These are phyloP conservation scores for Lithobates sylvaticus DNA, from an alignment of 2,797 vertebrate genomes.

Conservation along the genomic window DNA sequence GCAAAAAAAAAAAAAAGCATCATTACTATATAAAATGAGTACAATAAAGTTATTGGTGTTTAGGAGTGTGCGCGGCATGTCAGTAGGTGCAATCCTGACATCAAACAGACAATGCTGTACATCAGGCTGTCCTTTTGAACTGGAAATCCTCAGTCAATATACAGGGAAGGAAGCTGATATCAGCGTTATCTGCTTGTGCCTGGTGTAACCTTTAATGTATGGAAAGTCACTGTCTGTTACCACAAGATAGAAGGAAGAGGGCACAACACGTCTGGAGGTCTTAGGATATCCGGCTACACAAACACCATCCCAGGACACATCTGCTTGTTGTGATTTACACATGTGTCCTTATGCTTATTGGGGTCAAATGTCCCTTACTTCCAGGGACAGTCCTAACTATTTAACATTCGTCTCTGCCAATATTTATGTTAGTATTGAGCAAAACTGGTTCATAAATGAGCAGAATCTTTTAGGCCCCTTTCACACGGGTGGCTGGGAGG, in stretches of 20 bases:
- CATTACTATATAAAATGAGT: neutral
- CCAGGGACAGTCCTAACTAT: no score
- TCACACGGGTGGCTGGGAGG: no score
- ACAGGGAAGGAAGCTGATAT: constrained; percentile 12
- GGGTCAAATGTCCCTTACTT: no score
- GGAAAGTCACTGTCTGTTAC: neutral
- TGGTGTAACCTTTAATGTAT: neutral
- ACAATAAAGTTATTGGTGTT: neutral
- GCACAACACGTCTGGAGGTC: neutral
- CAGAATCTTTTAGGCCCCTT: no score
- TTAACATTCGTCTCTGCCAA: no score
- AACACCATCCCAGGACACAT: neutral
- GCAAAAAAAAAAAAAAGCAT: no score
- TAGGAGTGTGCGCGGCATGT: neutral
- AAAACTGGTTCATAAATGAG: no score
- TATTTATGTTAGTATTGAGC: no score
- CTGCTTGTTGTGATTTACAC: neutral
- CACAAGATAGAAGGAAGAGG: neutral
- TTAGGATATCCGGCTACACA: neutral
- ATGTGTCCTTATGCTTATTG: neutral
- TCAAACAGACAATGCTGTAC: constrained; percentile 1
- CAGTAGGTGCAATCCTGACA: neutral
- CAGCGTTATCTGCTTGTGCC: neutral
- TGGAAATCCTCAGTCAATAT: constrained; percentile 23
- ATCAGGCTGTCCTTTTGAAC: neutral